These are phyloP conservation scores for Semicossyphus pulcher DNA, from an alignment of 2,113 vertebrate species.

Conservation along the genomic window DNA sequence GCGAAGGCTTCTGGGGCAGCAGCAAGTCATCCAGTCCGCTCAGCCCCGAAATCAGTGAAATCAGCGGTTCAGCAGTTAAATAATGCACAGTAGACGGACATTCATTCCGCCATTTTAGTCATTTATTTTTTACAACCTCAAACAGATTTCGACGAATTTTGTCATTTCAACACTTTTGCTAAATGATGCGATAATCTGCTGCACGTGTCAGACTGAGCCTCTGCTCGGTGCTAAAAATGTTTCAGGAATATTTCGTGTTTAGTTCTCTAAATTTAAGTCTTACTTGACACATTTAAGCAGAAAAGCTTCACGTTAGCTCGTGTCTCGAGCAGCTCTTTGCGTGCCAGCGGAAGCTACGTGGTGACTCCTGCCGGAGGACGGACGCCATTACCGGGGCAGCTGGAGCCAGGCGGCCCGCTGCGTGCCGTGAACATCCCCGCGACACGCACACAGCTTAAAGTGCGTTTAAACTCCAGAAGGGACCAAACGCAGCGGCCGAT, in stretches of 20 bases:
- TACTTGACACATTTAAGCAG: not conserved
- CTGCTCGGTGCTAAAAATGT: not conserved
- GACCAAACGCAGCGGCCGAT: no score
- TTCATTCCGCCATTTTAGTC: not conserved
- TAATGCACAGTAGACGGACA: not conserved
- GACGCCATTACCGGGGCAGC: constrained; percentile 80
- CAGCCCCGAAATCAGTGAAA: not conserved
- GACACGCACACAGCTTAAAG: no score
- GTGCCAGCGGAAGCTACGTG: constrained; percentile 78
- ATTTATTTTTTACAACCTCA: not conserved
- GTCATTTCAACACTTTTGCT: constrained; percentile 24
- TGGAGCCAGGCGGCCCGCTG: constrained; percentile 51
- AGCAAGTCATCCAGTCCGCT: constrained; percentile 63
- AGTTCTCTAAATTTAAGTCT: not conserved
- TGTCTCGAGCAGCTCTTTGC: not conserved
- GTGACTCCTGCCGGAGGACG: constrained; percentile 81
- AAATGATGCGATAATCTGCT: constrained; percentile 36
- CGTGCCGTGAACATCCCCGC: not conserved
- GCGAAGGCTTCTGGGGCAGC: constrained; percentile 80
- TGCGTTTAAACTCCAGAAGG: rapidly evolving
- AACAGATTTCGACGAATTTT: not conserved
- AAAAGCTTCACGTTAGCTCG: constrained; percentile 10
- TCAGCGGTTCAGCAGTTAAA: not conserved
- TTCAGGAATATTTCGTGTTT: not conserved
- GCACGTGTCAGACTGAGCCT: constrained; percentile 30